phyloP scores from a whole-genome alignment of 2,888 invertebrate genomes.

The Ptychoptera albimana region DNA sequence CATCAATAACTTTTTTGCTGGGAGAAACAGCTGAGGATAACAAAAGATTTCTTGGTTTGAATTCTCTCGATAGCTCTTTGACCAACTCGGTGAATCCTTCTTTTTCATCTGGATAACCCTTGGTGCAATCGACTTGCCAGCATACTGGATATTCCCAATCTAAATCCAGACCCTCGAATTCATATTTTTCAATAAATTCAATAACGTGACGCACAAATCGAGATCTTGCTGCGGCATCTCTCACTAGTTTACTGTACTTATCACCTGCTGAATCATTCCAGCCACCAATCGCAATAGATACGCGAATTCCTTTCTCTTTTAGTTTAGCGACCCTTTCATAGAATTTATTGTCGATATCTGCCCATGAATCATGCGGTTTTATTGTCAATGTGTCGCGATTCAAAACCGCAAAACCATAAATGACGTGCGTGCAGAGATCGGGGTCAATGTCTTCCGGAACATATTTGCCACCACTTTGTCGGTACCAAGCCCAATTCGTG shows the following conservation, averaged over 20 bases:
- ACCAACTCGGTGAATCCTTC: conserved; percentile 60
- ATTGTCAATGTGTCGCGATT: conserved; percentile 58
- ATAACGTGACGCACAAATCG: conserved; percentile 60
- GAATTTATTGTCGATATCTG: conserved; percentile 81
- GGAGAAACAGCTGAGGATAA: conserved; percentile 77
- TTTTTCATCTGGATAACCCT: conserved; percentile 68
- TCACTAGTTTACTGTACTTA: conserved; percentile 71
- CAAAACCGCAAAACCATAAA: conserved; percentile 83
- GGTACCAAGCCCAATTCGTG: conserved; percentile 91
- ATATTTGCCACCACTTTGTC: conserved; percentile 66
- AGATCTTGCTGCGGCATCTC: conserved; percentile 49
- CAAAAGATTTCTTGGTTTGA: conserved; percentile 52
- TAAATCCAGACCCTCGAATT: conserved; percentile 80
- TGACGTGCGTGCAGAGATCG: conserved; percentile 76
- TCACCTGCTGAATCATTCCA: conserved; percentile 90
- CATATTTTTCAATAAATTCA: conserved; percentile 60
- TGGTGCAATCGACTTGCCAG: conserved; percentile 77
- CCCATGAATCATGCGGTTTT: conserved; percentile 76
- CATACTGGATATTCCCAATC: conserved; percentile 93
- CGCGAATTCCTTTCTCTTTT: conserved; percentile 58
- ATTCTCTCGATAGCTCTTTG: conserved; percentile 52
- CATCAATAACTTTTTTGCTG: conserved; percentile 66
- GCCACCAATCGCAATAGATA: conserved; percentile 78
- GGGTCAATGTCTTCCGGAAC: conserved; percentile 70
- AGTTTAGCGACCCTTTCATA: conserved; percentile 70